Percentiles rank a stretch among this genome's conserved stretches.
These are phyloP conservation scores for Lepidurus apus DNA, from an alignment of 1,140 invertebrate genomes.

Conservation along the genomic window DNA sequence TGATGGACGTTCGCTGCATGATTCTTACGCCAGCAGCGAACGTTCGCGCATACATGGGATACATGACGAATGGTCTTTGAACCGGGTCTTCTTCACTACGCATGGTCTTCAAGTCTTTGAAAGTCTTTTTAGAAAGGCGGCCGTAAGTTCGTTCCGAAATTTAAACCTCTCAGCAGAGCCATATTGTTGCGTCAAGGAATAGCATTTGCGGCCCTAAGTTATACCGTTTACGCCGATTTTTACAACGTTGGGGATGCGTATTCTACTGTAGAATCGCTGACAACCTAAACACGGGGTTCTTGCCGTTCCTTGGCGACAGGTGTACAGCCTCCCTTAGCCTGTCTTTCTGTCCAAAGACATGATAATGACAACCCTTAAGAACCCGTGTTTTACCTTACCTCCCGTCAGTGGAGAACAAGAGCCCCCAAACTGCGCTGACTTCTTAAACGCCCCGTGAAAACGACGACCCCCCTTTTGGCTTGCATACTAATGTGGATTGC, in stretches of 20 bases:
- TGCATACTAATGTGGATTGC: too few species aligned
- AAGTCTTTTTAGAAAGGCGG: too few species aligned
- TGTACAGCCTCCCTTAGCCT: neutral
- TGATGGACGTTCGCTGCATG: neutral
- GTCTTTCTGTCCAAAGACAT: neutral
- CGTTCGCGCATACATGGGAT: neutral
- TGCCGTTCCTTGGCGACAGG: neutral
- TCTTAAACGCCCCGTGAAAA: too few species aligned
- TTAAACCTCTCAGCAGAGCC: too few species aligned
- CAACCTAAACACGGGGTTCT: neutral
- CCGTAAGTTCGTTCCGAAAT: too few species aligned
- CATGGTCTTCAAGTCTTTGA: too few species aligned
- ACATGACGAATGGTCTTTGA: neutral
- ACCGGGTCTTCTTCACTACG: too few species aligned
- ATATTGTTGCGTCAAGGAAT: too few species aligned
- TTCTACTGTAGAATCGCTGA: neutral
- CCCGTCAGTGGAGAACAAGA: neutral
- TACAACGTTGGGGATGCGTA: too few species aligned
- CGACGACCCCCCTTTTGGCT: too few species aligned
- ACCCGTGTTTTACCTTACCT: neutral
- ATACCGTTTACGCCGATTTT: too few species aligned
- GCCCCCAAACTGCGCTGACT: neutral
- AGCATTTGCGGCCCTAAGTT: too few species aligned
- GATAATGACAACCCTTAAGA: constrained; percentile 16
- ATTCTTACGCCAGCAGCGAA: neutral